Evolutionary conservation across 2,113 vertebrate genomes (phyloP), one percentile per base, ranked within the genome.

Genomic region (Lonchura striata): DNA sequence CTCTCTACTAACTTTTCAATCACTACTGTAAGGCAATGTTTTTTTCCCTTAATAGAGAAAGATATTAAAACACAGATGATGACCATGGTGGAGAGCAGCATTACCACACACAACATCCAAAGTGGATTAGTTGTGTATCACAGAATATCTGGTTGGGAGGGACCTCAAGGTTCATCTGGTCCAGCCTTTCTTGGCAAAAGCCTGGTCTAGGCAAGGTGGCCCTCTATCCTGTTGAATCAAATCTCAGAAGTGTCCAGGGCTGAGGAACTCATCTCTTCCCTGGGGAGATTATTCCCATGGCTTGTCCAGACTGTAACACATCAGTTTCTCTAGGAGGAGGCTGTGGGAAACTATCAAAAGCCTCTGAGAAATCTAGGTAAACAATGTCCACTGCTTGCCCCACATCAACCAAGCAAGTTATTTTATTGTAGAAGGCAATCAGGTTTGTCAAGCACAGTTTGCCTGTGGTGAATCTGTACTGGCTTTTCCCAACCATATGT

Each of bases 21-120:
- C 27, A 50, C 21, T 44, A n/a, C 33, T 44, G 27, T n/a, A n/a
- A 59, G 33, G 20, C 6, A 57, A 39, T 0, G 0, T 17, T 21
- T 85, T 65, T 39, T 64, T 50, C 11, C 42, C 9, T 57, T 90
- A n/a, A 50, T 15, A 64, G 37, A 54, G 7, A 16, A 19, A 28
- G 35, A 56, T 71, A 31, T 25, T 50, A 44, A 71, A 50, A 23
- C 25, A 41, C 25, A 61, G 14, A 7, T 41, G 4, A 33, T 41
- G 18, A 69, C 10, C 22, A 61, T 65, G 59, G 9, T 65, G 52
- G 35, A 65, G 33, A 46, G 31, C 24, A 90, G 16, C 44, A 52
- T 71, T 57, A 52, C 37, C 37, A 44, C 50, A 25, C 7, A 31
- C 2, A 13, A 39, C 33, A 71, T 46, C 33, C 57, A 78, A 65